A percentile compares a stretch with the other conserved stretches of the same genome.
These are phyloP conservation scores for Barypeithes pellucidus DNA, from an alignment of 2,888 invertebrate species.

Conservation along the genomic window DNA sequence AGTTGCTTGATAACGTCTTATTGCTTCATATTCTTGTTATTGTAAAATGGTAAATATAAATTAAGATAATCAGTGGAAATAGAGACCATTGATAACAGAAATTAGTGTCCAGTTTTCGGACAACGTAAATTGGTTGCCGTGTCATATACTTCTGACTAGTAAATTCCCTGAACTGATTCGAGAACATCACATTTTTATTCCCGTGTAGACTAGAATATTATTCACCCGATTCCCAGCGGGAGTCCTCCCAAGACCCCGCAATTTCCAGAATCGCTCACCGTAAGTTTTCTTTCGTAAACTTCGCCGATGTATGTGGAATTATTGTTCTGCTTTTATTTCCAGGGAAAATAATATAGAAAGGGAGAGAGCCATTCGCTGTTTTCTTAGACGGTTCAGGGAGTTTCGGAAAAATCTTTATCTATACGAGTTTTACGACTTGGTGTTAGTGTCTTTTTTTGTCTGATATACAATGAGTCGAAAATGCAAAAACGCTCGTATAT, in stretches of 20 bases:
- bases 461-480: background rate
- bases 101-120: no score
- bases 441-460: background rate
- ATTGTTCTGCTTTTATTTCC: constrained; percentile 34
- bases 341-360: constrained; percentile 11
- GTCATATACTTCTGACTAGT: no score
- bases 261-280: constrained; percentile 23
- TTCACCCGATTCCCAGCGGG: background rate
- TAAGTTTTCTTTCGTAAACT: constrained; percentile 29
- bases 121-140: no score
- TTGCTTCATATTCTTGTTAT: no score
- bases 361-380: constrained; percentile 11
- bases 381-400: constrained; percentile 7
- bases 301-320: constrained; percentile 28
- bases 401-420: constrained; percentile 8
- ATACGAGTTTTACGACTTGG: background rate
- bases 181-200: no score
- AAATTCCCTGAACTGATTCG: no score
- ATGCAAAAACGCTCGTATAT: no score
- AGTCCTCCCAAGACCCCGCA: background rate
- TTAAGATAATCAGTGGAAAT: no score
- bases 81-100: no score
- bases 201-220: background rate
- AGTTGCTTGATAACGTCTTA: no score
- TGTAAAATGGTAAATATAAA: no score